Evolutionary conservation across 2,113 vertebrate species (phyloP), one percentile per base, ranked within the genome.

Genomic region (Zingel zingel): DNA sequence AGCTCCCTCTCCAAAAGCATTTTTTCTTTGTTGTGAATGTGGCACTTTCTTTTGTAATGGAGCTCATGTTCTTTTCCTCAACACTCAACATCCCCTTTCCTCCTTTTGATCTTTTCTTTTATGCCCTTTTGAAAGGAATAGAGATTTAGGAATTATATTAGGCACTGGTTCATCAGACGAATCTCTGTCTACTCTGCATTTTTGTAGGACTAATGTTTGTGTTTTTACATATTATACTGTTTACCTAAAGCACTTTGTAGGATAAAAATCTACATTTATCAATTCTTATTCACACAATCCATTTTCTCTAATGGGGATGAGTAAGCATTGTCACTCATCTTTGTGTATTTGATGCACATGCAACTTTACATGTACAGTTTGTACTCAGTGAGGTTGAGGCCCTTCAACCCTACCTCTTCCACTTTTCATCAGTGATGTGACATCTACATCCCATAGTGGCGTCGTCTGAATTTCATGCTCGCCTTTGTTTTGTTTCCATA

Each of bases 21-120:
- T 85, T 90, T 80, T 75, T 69, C 91, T 83, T 80, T 88, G 88
- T 93, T 90, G 86, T 90, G 86, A 91, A 91, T 87, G 83, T 84
- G 82, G 83, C 50, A 67, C 85, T 91, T 85, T 88, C 79, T 85
- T 91, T 92, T 91, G 89, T 85, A 91, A 91, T 81, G 68, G 86
- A 90, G 82, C 74, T 90, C 72, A 75, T 86, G 85, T 85, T 85
- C 79, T 84, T 89, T 89, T 85, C 75, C 53, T 90, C 87, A 72
- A 67, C 57, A 68, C 59, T 79, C 50, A 23, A 68, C 85, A 77
- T 77, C 54, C 77, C 47, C 39, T 74, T 43, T 82, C 59, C 1
- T 45, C 43, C 43, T 73, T 82, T 68, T 50, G 51, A 36, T 72
- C n/a, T 61, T 47, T 25, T 62, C 68, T 77, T 71, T 83, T 39